These are phyloP conservation scores for Meiosimyza decipiens DNA, from an alignment of 2,888 invertebrate species.

Conservation along the genomic window DNA sequence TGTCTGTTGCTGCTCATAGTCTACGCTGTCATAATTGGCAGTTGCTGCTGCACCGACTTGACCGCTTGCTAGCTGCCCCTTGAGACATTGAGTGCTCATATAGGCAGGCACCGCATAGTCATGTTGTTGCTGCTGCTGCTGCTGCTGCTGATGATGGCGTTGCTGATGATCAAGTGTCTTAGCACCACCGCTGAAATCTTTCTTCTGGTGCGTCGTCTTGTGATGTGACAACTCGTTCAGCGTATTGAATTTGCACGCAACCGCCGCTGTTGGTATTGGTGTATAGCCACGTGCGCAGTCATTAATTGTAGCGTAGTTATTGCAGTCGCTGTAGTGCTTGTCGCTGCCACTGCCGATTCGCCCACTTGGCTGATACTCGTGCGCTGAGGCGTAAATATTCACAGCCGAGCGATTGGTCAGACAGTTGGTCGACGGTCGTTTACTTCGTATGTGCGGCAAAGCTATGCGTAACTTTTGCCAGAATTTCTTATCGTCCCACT, in stretches of 20 bases:
- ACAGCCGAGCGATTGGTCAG: slow-evolving; percentile 69
- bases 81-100: slow-evolving; percentile 46
- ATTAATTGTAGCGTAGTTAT: slow-evolving; percentile 66
- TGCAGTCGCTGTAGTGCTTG: slow-evolving; percentile 61
- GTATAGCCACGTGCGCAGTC: slow-evolving; percentile 63
- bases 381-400: slow-evolving; percentile 78
- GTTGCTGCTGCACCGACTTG: slow-evolving; percentile 26
- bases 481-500: slow-evolving; percentile 94
- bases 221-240: slow-evolving; percentile 59
- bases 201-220: slow-evolving; percentile 46
- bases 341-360: slow-evolving; percentile 47
- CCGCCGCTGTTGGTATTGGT: slow-evolving; percentile 60
- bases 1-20: slow-evolving; percentile 56
- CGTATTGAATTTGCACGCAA: slow-evolving; percentile 63
- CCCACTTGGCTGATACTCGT: slow-evolving; percentile 55
- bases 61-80: slow-evolving; percentile 50
- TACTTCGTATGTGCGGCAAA: slow-evolving; percentile 72
- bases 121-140: slow-evolving; percentile 61
- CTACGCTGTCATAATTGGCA: slow-evolving; percentile 59
- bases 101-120: slow-evolving; percentile 66
- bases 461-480: slow-evolving; percentile 96
- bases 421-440: slow-evolving; percentile 57
- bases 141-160: slow-evolving; percentile 59
- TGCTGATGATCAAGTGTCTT: slow-evolving; percentile 59
- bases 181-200: slow-evolving; percentile 49